Evolutionary conservation across 2,113 vertebrate species (phyloP).

Genomic region (Gopherus evgoodei): DNA sequence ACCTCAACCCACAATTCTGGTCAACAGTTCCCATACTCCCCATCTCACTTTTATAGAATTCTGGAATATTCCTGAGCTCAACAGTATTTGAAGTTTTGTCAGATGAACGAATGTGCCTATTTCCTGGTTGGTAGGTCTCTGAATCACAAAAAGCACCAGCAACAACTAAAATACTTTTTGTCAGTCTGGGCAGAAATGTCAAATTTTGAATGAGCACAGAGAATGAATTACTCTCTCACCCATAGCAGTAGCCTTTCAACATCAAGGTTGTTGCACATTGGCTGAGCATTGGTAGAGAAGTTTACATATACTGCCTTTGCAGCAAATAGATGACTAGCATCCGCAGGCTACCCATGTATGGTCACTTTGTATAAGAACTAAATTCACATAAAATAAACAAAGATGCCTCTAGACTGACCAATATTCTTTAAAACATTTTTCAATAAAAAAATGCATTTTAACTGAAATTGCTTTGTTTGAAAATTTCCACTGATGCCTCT

Average conservation of each 20-base stretch:
- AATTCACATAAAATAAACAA: conserved; percentile 33
- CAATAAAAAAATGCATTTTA: not conserved
- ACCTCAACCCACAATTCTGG: not conserved
- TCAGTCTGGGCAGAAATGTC: conserved; percentile 34
- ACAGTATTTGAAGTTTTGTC: not conserved
- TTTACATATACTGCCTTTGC: conserved; percentile 1
- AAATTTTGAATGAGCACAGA: not conserved
- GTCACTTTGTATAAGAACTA: conserved; percentile 4
- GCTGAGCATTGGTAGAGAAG: not conserved
- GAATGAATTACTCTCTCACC: conserved; percentile 27
- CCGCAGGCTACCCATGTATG: not conserved
- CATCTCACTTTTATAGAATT: not conserved
- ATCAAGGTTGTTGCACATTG: not conserved
- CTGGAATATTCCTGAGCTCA: conserved; percentile 15
- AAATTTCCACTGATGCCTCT: not conserved
- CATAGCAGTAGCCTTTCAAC: not conserved
- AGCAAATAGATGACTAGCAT: not conserved
- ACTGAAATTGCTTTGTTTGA: not conserved
- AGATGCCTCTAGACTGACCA: not conserved
- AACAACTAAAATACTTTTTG: conserved; percentile 27
- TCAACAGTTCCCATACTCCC: not conserved
- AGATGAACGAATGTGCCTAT: not conserved
- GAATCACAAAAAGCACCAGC: not conserved
- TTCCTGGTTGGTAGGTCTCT: conserved; percentile 42
- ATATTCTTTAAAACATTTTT: not conserved